Percentiles rank a stretch among this genome's conserved stretches.
Conservation (phyloP, 2,797 vertebrate genomes). For the Micrastur ruficollis region DNA sequence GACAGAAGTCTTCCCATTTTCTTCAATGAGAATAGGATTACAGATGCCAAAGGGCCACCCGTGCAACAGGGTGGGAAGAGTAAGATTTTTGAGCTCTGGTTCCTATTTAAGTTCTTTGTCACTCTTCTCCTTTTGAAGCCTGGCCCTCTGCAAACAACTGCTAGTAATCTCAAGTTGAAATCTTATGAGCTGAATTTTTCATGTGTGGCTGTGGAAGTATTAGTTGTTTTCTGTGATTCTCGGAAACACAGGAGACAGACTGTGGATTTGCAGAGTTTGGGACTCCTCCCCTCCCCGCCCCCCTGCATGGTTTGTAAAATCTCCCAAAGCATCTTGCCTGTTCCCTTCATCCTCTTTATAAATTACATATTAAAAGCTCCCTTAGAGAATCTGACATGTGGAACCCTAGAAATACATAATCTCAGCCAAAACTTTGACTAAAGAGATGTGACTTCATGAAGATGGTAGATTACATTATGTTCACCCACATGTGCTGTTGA, state of each 20-base stretch:
- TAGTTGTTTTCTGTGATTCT: neutral
- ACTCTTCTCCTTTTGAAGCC: constrained; percentile 54
- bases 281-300: neutral
- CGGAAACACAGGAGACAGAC: neutral
- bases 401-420: neutral
- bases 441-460: neutral
- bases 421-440: neutral
- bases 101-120: constrained; percentile 39
- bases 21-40: neutral
- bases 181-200: constrained; percentile 2
- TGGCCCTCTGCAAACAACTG: constrained; percentile 38
- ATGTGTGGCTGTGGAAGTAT: constrained; percentile 23
- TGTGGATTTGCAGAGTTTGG: neutral
- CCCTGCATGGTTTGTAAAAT: neutral
- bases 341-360: neutral
- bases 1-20: neutral
- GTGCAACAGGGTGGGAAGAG: constrained; percentile 36
- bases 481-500: neutral
- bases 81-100: constrained; percentile 44
- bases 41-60: neutral
- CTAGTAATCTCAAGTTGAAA: constrained; percentile 35
- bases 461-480: neutral
- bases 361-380: neutral
- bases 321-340: neutral
- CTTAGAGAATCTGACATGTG: neutral